Base-by-base conservation (phyloP, 1,140 invertebrate species). In the Aporrectodea caliginosa region DNA sequence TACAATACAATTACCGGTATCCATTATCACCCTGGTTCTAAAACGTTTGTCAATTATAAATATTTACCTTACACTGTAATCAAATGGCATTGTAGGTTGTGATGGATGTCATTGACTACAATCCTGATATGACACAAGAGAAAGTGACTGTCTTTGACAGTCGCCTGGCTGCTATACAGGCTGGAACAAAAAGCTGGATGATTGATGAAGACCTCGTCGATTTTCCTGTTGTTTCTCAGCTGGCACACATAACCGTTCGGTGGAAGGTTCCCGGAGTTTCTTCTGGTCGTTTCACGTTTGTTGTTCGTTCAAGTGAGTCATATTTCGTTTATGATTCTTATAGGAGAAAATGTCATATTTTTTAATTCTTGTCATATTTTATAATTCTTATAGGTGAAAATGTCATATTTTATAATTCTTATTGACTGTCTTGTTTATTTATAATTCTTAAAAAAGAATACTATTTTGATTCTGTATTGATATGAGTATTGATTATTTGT, bases 181-280 rank as follows among this genome's bases (percentile, higher is more conserved):
- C 6, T 73, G 35, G 16, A 82, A 82, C 1, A 82, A 81, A n/a
- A 81, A 80, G 29, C 16, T 87, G 85, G 86, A 77, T 82, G 27
- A 85, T 88, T 29, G 86, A 87, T 31, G 80, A 86, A 71, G 87
- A 88, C 80, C 74, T 88, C 14, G 84, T 87, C 27, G 86, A 87
- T 76, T 88, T 88, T 78, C 87, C 87, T 0, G 75, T 87, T 27
- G 73, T 84, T 22, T 87, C 87, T 1, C 70, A 76, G 0, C 72
- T 78, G 16, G 78, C 79, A 31, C 78, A 72, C 33, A 12, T 88
- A 12, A 88, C 87, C 1, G 84, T 88, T 16, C 69, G 80, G 58
- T 80, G 84, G 0, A 73, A 74, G 16, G 84, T 88, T 0, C 75
- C 68, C 16, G 86, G 86, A 6, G 75, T 84, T 12, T 68, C 82